These are phyloP conservation scores for Hirtodrosophila cameraria DNA, from an alignment of 2,888 invertebrate species.

Conservation along the genomic window DNA sequence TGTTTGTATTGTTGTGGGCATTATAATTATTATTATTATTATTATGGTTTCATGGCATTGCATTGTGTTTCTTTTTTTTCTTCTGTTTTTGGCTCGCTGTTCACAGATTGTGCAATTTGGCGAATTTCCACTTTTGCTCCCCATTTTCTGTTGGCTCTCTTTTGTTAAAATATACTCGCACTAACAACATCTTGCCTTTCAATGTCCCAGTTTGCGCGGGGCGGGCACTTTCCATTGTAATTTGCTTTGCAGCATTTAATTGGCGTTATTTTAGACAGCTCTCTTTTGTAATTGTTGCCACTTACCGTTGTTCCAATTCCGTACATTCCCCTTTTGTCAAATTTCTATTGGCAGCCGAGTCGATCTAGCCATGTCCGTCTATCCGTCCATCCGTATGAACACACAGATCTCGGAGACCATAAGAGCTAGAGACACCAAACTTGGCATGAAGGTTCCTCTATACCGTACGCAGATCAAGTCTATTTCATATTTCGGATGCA, in stretches of 20 bases:
- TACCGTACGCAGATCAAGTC: too few species aligned
- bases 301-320: conserved; percentile 64
- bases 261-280: conserved; percentile 36
- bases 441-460: too few species aligned
- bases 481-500: too few species aligned
- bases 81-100: conserved; percentile 8
- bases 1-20: conserved; percentile 26
- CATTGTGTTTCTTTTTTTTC: conserved; percentile 41
- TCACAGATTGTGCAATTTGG: conserved; percentile 70
- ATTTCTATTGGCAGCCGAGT: conserved; percentile 11
- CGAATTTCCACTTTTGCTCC: conserved; percentile 58
- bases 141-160: conserved; percentile 22
- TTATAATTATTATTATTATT: conserved; percentile 27
- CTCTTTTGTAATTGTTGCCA: conserved; percentile 59
- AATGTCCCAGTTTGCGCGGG: conserved; percentile 11
- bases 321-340: conserved; percentile 22
- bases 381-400: too few species aligned
- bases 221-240: conserved; percentile 51
- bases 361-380: too few species aligned
- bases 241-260: conserved; percentile 57
- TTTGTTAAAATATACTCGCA: conserved; percentile 3
- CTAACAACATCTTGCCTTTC: background rate
- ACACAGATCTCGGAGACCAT: too few species aligned
- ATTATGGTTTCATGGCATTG: conserved; percentile 59
- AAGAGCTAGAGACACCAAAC: too few species aligned